phyloP scores from a whole-genome alignment of 2,888 invertebrate genomes.

The Drosophila infuscata region DNA sequence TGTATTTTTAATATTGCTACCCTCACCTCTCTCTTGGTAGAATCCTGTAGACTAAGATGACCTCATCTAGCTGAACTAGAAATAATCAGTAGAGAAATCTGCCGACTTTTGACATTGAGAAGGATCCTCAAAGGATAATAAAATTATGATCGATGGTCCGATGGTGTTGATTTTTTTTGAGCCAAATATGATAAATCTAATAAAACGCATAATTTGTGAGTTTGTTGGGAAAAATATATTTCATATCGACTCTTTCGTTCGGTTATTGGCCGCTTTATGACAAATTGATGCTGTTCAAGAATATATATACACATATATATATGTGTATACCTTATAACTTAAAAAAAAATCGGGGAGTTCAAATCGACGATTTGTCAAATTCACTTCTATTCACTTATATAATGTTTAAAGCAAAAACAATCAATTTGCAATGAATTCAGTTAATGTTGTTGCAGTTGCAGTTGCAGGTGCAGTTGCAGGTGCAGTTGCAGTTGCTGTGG shows the following conservation, averaged over 20 bases:
- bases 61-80: not conserved
- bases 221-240: not conserved
- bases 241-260: not conserved
- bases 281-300: not conserved
- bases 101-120: no score
- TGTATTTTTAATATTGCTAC: not conserved
- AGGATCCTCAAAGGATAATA: not conserved
- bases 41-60: not conserved
- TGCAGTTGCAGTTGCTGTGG: constrained; percentile 3
- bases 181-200: no score
- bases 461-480: constrained; percentile 1
- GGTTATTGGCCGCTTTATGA: not conserved
- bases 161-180: not conserved
- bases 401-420: constrained; percentile 9
- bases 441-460: constrained; percentile 4
- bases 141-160: not conserved
- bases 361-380: not conserved
- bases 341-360: not conserved
- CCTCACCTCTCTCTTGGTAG: not conserved
- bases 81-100: not conserved
- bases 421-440: constrained; percentile 7
- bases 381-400: not conserved
- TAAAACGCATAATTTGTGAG: not conserved
- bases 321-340: not conserved
- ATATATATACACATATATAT: no score